Base-by-base conservation (phyloP, 30 jellyfish, hydroid and myxozoan species). In the Pseudorhiza aurosa region DNA sequence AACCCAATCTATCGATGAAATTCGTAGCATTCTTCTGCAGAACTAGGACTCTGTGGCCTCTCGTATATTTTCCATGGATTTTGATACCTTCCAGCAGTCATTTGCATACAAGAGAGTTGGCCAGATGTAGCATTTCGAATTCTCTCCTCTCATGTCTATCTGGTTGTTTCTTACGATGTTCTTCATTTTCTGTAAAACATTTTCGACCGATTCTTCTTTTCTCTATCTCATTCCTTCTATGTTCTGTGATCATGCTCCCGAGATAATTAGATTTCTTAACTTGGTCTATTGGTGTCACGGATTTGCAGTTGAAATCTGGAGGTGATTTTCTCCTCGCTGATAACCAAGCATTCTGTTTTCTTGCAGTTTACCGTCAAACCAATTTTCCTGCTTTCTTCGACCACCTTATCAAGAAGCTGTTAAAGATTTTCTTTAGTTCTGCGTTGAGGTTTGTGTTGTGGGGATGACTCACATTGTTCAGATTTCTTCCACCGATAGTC, bases 381-480 rank as follows among this genome's bases (percentile, higher is more conserved):
- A 24, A 46, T 46, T 46, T 40, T 46, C 60, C 21, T 27, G 19
- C 60, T 46, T 46, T 14, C 60, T 27, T 2, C 60, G 19, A 46
- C 19, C 19, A 14, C 19, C 19, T 27, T 4, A 46, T 46, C 60
- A 12, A 14, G 21, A 12, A 57, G 39, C 11, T 35, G 39, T 26
- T 68, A 65, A 3, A 68, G 65, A 27, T 68, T 31, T 42, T 37
- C 82, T 43, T 68, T 8, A 65, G 40, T 29, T 68, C 60, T 25
- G 67, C 82, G 18, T 35, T 68, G 15, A 68, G 65, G 33, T 35
- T 5, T 18, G 82, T 68, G 67, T 68, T 65, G 28, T 68, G 65
- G n/a, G 67, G 65, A 68, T 68, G 40, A 25, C 82, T 31, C 25
- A 43, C 40, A 49, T 68, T 68, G 17, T 22, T 37, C 7, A 68